Evolutionary conservation across 2,113 vertebrate genomes (phyloP).

Genomic region (Psammodynastes pulverulentus): DNA sequence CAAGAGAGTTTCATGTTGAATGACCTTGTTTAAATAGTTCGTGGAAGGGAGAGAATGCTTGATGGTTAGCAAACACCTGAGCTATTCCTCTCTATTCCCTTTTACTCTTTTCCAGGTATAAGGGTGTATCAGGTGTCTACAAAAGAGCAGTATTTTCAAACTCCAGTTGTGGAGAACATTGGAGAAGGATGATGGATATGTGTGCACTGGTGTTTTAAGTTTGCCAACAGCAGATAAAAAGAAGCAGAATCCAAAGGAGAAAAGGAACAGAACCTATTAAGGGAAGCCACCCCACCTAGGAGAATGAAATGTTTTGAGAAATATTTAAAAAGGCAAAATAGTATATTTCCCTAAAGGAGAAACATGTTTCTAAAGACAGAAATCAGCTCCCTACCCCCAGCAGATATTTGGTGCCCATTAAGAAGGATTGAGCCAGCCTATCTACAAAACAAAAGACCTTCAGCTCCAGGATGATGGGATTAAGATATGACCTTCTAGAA

Average conservation of each 20-base stretch:
- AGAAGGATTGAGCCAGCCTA: no score
- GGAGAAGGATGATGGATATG: not conserved
- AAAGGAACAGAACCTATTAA: not conserved
- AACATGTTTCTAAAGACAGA: no score
- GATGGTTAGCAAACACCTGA: not conserved
- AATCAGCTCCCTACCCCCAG: no score
- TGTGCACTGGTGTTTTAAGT: not conserved
- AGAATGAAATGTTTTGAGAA: no score
- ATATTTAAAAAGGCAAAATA: no score
- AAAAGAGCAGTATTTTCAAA: not conserved
- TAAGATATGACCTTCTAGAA: no score
- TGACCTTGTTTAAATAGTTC: not conserved
- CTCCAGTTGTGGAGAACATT: not conserved
- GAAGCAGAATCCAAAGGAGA: not conserved
- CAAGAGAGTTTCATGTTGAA: not conserved
- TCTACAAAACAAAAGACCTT: no score
- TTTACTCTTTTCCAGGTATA: not conserved
- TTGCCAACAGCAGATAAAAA: not conserved
- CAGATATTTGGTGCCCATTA: no score
- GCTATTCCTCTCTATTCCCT: not conserved
- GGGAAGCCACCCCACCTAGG: no score
- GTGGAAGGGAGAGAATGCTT: not conserved
- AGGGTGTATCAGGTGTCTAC: not conserved
- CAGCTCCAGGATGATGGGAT: no score
- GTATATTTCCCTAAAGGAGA: no score